These are phyloP conservation scores for Spinus pinus DNA, from an alignment of 2,797 vertebrate species.

Conservation along the genomic window DNA sequence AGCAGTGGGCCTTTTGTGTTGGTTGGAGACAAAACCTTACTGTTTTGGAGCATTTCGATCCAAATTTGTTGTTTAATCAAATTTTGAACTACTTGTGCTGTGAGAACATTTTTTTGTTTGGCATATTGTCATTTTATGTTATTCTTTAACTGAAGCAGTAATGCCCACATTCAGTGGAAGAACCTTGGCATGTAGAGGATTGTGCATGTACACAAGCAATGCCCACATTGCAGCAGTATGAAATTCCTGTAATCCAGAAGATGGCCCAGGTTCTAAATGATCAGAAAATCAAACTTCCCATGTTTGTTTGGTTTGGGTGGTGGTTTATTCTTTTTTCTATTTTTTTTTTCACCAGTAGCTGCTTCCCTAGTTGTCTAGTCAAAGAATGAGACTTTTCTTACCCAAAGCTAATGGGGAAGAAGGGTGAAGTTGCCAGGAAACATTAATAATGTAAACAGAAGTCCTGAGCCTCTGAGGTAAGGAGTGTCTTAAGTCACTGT, in stretches of 20 bases:
- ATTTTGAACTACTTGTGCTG: neutral
- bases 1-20: neutral
- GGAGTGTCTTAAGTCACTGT: neutral
- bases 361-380: neutral
- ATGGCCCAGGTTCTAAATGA: neutral
- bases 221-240: neutral
- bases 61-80: neutral
- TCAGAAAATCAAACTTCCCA: neutral
- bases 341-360: neutral
- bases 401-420: neutral
- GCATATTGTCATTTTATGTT: neutral
- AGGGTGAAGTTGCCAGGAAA: neutral
- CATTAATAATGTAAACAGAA: neutral
- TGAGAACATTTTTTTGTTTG: neutral
- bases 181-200: neutral
- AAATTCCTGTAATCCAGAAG: neutral
- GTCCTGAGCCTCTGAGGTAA: neutral
- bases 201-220: neutral
- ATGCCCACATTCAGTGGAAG: fast-evolving
- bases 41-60: neutral
- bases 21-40: neutral
- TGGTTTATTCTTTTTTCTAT: neutral
- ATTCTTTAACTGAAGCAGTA: neutral
- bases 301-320: neutral
- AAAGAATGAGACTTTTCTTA: neutral